Base-by-base conservation (phyloP, 2,888 invertebrate genomes). In the Hesperia comma region DNA sequence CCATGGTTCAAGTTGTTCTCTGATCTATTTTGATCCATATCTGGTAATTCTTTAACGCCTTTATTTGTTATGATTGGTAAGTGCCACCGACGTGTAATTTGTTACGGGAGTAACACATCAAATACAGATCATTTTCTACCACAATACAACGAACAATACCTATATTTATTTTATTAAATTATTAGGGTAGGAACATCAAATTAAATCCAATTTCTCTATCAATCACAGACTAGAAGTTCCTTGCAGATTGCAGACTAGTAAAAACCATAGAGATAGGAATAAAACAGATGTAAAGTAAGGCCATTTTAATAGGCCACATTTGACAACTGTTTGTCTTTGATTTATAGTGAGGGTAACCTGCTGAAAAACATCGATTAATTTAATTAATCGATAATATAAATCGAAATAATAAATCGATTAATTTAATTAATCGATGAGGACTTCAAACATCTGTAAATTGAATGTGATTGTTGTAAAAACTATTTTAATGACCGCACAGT, bases 11-110 rank as follows among this genome's bases (percentile, higher is more conserved):
- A 76, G 80, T 84, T 87, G 75, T 81, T 83, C 76, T 88, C 88
- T 75, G 89, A 82, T 74, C 78, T 85, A 63, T 90, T 89, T 81
- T 85, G 88, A 82, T 92, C 91, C 92, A 91, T 92, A 78, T 75
- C 82, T 26, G 21, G n/a, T 49, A 33, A 62, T 43, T 60, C n/a
- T 41, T 26, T 46, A 41, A 0, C 5, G 49, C 33, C 26, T 6
- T 37, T 33, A 33, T 53, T 40, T 41, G 53, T 10, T 41, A 26
- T 19, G 41, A 54, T 61, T 32, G 15, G 21, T 19, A 40, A 19
- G 19, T 26, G 15, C 17, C 37, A 10, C 10, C 10, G 43, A 32
- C 26, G 19, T 41, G 26, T 15, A 26, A 43, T 14, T 15, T 26
- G 8, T 43, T 7, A 40, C 14, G 6, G 17, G 6, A 51, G 6